Base-by-base conservation (phyloP, 2,797 vertebrate genomes). In the Acanthurus leucopareius region DNA sequence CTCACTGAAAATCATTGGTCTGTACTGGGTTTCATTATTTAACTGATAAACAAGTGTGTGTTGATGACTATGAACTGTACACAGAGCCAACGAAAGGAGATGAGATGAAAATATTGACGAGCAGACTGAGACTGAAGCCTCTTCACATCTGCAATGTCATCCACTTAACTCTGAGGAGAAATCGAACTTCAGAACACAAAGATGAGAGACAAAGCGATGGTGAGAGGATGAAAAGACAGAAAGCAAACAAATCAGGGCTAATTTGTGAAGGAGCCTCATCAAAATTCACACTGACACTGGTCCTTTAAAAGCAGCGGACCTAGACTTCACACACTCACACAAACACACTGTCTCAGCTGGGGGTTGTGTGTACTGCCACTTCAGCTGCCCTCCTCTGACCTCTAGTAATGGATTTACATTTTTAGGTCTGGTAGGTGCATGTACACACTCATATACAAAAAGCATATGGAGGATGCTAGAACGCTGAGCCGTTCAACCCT, bases 121-220 rank as follows among this genome's bases (percentile, higher is more conserved):
- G 77, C 73, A 71, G 60, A 40, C 49, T 16, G 72, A 73, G 69
- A 66, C 48, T 1, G 63, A 56, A 38, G 72, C 69, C 32, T 77
- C 71, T 56, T 77, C 73, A 68, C 65, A 79, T 83, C 78, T 79
- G 77, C 78, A 81, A 48, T 32, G 86, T 74, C 85, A 69, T 86
- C 80, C 70, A 66, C 79, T 82, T 79, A 57, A 47, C 56, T 75
- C 64, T 82, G 79, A 82, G 52, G 17, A 56, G 25, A 57, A 82
- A 85, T 57, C 54, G 42, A 32, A 84, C 77, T 69, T 85, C 28
- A 64, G 62, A 81, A 81, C 67, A 81, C 70, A 69, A 53, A 74
- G 59, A 82, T 54, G 25, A 69, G 60, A 67, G 58, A 62, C 16
- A 15, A 52, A 80, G 64, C 28, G 44, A 69, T 5, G 56, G 49